These are phyloP conservation scores for Xiphophorus maculatus DNA, from an alignment of 2,113 vertebrate genomes.

Conservation along the genomic window DNA sequence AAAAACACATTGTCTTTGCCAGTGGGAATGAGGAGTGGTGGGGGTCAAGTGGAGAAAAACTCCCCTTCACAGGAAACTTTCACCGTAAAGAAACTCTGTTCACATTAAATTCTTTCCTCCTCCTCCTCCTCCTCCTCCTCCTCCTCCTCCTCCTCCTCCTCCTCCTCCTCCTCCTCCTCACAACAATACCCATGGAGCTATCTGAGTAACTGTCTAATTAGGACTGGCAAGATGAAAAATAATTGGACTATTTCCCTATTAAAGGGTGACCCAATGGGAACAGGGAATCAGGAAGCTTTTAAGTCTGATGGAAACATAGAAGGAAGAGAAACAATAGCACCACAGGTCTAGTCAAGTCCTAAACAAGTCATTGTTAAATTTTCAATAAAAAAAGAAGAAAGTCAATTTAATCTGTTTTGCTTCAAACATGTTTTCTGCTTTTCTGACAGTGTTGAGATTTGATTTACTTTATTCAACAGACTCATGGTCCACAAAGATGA, in stretches of 20 bases:
- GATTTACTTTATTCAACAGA: no score
- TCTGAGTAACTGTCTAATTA: slow-evolving; percentile 74
- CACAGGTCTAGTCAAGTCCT: slow-evolving; percentile 62
- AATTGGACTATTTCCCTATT: slow-evolving; percentile 81
- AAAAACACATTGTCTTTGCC: slow-evolving; percentile 79
- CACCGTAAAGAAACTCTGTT: slow-evolving; percentile 65
- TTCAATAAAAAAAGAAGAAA: slow-evolving; percentile 70
- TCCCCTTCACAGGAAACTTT: slow-evolving; percentile 80
- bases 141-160: slow-evolving; percentile 8
- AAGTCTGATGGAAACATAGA: slow-evolving; percentile 40
- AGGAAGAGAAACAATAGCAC: slow-evolving; percentile 69
- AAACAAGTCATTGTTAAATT: slow-evolving; percentile 69
- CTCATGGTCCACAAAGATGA: no score
- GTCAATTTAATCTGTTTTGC: slow-evolving; percentile 86
- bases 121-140: slow-evolving; percentile 2
- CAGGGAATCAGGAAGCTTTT: slow-evolving; percentile 61
- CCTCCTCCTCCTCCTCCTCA: slow-evolving; percentile 12
- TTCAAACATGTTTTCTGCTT: slow-evolving; percentile 12
- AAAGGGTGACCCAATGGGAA: slow-evolving; percentile 75
- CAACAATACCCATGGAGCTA: slow-evolving; percentile 35
- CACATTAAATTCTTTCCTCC: slow-evolving; percentile 34
- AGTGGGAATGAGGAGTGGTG: slow-evolving; percentile 37
- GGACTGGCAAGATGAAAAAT: slow-evolving; percentile 74
- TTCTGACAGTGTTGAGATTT: slow-evolving; percentile 45
- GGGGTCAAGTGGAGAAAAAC: slow-evolving; percentile 22